A percentile compares a stretch with the other conserved stretches of the same genome.
Evolutionary conservation across 2,113 vertebrate genomes (phyloP).

Genomic region (Antechinus stuartii): DNA sequence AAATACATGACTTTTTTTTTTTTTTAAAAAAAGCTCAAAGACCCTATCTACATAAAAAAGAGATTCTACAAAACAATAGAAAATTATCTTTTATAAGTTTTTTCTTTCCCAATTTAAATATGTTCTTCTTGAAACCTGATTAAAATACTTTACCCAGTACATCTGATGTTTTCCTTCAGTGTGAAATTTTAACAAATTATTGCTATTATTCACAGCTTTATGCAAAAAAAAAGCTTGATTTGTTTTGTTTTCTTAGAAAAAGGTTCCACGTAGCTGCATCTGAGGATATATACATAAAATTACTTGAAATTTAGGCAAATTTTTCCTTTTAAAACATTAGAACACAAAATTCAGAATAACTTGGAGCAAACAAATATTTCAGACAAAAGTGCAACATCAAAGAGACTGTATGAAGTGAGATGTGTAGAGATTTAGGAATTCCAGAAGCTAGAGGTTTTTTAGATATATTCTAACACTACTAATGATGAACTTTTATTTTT

Average conservation of each 20-base stretch:
- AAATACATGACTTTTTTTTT: background rate
- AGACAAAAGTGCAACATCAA: constrained; percentile 55
- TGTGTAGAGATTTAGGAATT: constrained; percentile 30
- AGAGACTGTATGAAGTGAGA: constrained; percentile 30
- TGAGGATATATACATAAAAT: constrained; percentile 1
- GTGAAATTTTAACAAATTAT: background rate
- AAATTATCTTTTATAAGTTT: background rate
- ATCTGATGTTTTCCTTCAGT: background rate
- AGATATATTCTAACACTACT: constrained; percentile 27
- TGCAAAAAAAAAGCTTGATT: background rate
- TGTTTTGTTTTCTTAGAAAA: constrained; percentile 47
- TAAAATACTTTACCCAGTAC: constrained; percentile 16
- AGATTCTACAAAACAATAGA: background rate
- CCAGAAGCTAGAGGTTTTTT: constrained; percentile 19
- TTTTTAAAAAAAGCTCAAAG: background rate
- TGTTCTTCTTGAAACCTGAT: background rate
- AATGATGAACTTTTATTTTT: background rate
- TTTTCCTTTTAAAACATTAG: constrained; percentile 54
- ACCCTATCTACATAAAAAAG: background rate
- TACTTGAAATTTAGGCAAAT: constrained; percentile 46
- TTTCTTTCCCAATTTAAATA: background rate
- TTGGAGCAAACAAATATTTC: constrained; percentile 43
- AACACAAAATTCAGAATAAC: constrained; percentile 56
- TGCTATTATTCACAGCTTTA: background rate
- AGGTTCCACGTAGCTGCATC: background rate